Conservation (phyloP, 2,888 invertebrate species). For the Cabera pusaria region DNA sequence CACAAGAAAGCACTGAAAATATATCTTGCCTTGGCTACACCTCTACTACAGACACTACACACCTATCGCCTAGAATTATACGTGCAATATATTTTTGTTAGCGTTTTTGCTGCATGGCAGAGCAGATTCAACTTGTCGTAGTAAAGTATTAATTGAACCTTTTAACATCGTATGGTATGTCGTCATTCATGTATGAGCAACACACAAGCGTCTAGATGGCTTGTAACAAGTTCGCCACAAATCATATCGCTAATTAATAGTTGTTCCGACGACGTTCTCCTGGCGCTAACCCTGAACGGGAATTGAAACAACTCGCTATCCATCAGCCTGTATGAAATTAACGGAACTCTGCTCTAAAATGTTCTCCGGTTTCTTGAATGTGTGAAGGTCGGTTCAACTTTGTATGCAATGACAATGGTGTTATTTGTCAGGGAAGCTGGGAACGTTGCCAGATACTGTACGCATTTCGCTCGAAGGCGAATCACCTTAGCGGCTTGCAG, state of each 20-base stretch:
- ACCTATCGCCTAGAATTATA: not conserved
- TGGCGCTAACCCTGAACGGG: slow-evolving; percentile 34
- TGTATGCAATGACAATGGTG: slow-evolving; percentile 46
- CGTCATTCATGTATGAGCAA: slow-evolving; percentile 32
- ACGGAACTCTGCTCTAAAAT: slow-evolving; percentile 34
- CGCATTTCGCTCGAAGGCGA: slow-evolving; percentile 46
- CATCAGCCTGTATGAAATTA: slow-evolving; percentile 31
- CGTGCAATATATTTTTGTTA: too few species aligned
- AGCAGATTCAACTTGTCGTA: too few species aligned
- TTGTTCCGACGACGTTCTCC: slow-evolving; percentile 28
- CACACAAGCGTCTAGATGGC: slow-evolving; percentile 27
- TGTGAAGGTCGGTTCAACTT: slow-evolving; percentile 43
- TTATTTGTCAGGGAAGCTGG: slow-evolving; percentile 46
- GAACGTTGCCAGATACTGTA: slow-evolving; percentile 55
- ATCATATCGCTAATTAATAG: slow-evolving; percentile 33
- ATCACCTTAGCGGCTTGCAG: slow-evolving; percentile 42
- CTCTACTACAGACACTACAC: slow-evolving; percentile 1
- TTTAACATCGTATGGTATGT: slow-evolving; percentile 39
- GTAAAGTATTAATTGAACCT: slow-evolving; percentile 43
- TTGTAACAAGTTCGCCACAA: slow-evolving; percentile 31
- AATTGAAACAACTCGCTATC: slow-evolving; percentile 37
- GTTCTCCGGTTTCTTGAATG: slow-evolving; percentile 36
- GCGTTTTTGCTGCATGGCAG: too few species aligned
- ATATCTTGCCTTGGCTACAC: slow-evolving; percentile 26
- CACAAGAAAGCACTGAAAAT: slow-evolving; percentile 56